phyloP scores from a whole-genome alignment of 2,113 vertebrate species.

The Notothenia rossii region DNA sequence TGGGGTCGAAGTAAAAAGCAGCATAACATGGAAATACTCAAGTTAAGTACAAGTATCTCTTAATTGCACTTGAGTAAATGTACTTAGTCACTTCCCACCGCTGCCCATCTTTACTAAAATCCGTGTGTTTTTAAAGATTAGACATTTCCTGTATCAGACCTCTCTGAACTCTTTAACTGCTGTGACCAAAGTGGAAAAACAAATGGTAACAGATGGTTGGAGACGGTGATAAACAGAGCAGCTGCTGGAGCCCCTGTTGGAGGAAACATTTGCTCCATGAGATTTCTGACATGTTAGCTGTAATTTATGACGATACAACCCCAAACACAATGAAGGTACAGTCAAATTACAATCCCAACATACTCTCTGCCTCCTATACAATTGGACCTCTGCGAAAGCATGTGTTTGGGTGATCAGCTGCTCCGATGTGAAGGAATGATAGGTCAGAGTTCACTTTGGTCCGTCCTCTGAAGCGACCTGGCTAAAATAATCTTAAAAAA shows the following conservation, averaged over 20 bases:
- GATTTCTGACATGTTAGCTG: neutral
- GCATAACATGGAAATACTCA: too few relatives aligned
- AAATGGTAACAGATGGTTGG: slow-evolving; percentile 8
- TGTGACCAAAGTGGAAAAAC: neutral
- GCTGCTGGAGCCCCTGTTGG: neutral
- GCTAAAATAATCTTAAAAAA: too few relatives aligned
- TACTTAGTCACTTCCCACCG: too few relatives aligned
- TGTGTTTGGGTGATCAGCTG: neutral
- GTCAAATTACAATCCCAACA: neutral
- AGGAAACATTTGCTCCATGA: neutral
- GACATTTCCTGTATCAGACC: neutral
- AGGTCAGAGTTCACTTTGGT: neutral
- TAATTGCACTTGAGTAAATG: too few relatives aligned
- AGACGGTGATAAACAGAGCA: too few relatives aligned
- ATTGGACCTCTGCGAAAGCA: neutral
- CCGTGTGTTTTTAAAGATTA: neutral
- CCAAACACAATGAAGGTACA: neutral
- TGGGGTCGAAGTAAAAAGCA: too few relatives aligned
- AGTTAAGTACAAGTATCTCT: too few relatives aligned
- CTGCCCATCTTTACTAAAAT: neutral
- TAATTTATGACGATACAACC: neutral
- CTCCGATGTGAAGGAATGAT: neutral
- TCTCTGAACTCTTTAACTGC: neutral
- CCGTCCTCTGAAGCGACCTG: too few relatives aligned
- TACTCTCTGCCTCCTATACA: too few relatives aligned